Evolutionary conservation across 1,140 invertebrate genomes (phyloP), one percentile per base, ranked within the genome.

Genomic region (Scylla paramamosain): DNA sequence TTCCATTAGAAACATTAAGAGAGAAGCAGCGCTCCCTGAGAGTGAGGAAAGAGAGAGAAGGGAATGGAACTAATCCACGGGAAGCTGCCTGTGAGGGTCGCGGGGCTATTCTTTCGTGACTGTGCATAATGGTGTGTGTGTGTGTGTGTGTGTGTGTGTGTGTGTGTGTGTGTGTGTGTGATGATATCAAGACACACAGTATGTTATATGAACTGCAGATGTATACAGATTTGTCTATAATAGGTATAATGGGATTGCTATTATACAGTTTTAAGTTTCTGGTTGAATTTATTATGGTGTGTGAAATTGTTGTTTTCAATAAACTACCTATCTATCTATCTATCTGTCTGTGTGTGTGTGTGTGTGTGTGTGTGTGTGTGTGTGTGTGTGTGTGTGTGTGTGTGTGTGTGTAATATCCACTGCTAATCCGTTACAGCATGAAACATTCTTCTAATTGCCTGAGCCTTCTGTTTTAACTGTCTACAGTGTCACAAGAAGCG

Each of bases 311-410:
- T n/a, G n/a, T n/a, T n/a, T n/a, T n/a, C n/a, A n/a, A n/a, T n/a
- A 32, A 31, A 89, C 1, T 39, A 28, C 7, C 10, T 89, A 46
- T 4, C 29, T 31, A 39, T 10, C 29, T 89, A 0, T 89, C 6
- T 89, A 8, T 91, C 0, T 29, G 59, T 91, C 0, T 59, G 59
- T 91, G 59, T 91, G 59, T 91, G 59, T 91, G 59, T 67, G 59
- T 91, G 59, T 91, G 59, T 67, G 59, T 67, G 59, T 91, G 59
- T 91, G 59, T 91, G 59, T 67, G 59, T 67, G 59, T 91, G 59
- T 67, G 59, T 91, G 59, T 67, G 16, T 91, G 14, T 52, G 59
- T 91, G 28, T 91, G 59, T 91, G 0, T 1, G 28, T 91, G 59
- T 52, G 59, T 59, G 59, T 91, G n/a, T 91, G 14, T 77, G 46